Evolutionary conservation across 2,797 vertebrate genomes (phyloP), one percentile per base, ranked within the genome.

Genomic region (Pangasius sanitwongsei): DNA sequence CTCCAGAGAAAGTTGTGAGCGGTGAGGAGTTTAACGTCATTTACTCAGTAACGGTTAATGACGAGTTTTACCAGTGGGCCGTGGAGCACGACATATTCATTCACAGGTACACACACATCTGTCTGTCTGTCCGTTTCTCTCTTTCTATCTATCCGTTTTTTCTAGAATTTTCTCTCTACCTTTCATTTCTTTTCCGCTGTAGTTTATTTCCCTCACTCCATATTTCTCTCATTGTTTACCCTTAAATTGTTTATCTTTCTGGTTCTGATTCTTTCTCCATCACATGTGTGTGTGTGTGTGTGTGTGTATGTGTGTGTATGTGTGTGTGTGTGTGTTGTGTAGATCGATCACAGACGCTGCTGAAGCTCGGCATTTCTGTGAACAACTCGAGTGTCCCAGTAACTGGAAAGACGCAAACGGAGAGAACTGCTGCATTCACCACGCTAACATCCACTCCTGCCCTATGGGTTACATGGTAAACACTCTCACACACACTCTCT

Each of bases 361-460:
- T 7, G 92, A 95, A 18, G 97, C 96, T 1, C 96, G 94, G 89
- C 92, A 88, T 34, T 97, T 98, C 91, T 98, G 97, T 91, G 97
- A 97, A 89, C 90, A 96, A 0, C 94, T 95, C 1, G 95, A 97
- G 12, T 97, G 97, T 87, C 97, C 95, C 0, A 12, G 81, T 16
- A 96, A 94, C 93, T 98, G 96, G 97, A 98, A 96, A 87, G 97
- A 98, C 5, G 97, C 97, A 0, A 95, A 96, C 0, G 94, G 90
- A 9, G 95, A 97, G 6, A 97, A 97, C 93, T 97, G 97, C 95
- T 97, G 96, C 91, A 95, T 98, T 34, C 93, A 97, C 81, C 97
- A 98, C 0, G 96, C 97, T 23, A 97, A 97, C 91, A 96, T 98
- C 90, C 97, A 97, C 93, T 98, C 97, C 90, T 98, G 97, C 84